Evolutionary conservation across 1,140 invertebrate genomes (phyloP), one percentile per base, ranked within the genome.

Genomic region (Micrasema minimum): DNA sequence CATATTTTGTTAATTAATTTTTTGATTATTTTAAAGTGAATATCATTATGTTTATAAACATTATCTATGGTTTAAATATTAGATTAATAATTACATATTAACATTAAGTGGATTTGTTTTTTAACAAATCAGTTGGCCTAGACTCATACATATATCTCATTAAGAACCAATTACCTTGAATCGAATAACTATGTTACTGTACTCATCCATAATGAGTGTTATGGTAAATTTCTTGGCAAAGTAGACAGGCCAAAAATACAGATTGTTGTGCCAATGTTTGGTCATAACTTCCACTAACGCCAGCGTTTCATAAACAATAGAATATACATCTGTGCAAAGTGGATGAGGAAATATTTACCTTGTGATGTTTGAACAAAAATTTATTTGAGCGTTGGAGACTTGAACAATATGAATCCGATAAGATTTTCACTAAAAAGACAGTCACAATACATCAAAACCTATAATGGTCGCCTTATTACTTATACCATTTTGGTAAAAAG

Each of bases 221-320:
- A 31, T 31, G 26, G 2, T 7, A 26, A 55, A 61, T 38, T 41
- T 43, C 35, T 61, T 61, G 57, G 57, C 57, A 41, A 61, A 61
- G 23, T 61, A 61, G 38, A 43, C 35, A n/a, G 38, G 37, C 57
- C 57, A 43, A 61, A 61, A 61, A 38, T 59, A 22, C 22, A 35
- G 16, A 41, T 12, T 41, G 16, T 12, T 59, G 18, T 41, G 37
- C 55, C 37, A 59, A 59, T 43, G 37, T 59, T 20, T 41, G 7
- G 10, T 22, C 10, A 59, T 11, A 59, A 0, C 38, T 38, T 14
- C 51, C 45, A 18, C 5, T 48, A 18, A 18, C 23, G 23, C 20
- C 11, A 23, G 11, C 5, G n/a, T 11, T 12, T 14, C 2, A 31
- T 55, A 31, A 55, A 26, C 22, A 59, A 59, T 11, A 38, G 10